phyloP scores from a whole-genome alignment of 2,888 invertebrate species.

The Embidobia sp. region DNA sequence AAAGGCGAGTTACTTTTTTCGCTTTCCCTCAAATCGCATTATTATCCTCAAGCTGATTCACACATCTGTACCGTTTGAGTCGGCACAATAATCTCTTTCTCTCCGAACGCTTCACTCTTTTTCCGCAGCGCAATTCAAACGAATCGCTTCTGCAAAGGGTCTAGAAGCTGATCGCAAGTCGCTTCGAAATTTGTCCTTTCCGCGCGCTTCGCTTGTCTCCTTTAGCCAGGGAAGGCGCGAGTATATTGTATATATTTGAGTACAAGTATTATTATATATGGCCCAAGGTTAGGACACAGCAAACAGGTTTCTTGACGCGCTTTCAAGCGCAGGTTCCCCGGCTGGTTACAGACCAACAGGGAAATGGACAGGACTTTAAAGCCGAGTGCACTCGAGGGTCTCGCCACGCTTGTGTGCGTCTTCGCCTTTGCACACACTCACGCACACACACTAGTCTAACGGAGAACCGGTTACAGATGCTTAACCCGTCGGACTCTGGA shows the following conservation, averaged over 20 bases:
- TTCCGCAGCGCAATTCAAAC: slow-evolving; percentile 15
- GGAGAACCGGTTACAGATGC: slow-evolving; percentile 52
- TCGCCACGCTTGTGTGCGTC: slow-evolving; percentile 7
- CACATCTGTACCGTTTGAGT: too few relatives aligned
- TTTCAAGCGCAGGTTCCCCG: slow-evolving; percentile 41
- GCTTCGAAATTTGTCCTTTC: slow-evolving; percentile 19
- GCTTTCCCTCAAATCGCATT: too few relatives aligned
- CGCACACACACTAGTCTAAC: background rate
- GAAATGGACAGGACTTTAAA: slow-evolving; percentile 62
- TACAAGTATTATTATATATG: slow-evolving; percentile 44
- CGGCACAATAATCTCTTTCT: background rate
- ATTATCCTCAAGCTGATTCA: too few relatives aligned
- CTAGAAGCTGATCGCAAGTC: background rate
- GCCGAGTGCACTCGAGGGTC: slow-evolving; percentile 54
- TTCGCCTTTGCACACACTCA: background rate
- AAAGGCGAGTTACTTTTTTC: too few relatives aligned
- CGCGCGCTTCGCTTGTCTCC: background rate
- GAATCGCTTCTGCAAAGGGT: slow-evolving; percentile 14
- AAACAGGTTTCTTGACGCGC: slow-evolving; percentile 56
- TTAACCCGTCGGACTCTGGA: slow-evolving; percentile 27
- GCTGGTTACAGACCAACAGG: slow-evolving; percentile 45
- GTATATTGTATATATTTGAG: slow-evolving; percentile 33
- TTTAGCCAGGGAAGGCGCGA: slow-evolving; percentile 9
- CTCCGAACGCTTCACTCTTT: too few relatives aligned
- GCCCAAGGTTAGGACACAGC: slow-evolving; percentile 52